A percentile compares a stretch with the other conserved stretches of the same genome.
Conservation (phyloP, 2,888 invertebrate genomes). For the Rutpela maculata region DNA sequence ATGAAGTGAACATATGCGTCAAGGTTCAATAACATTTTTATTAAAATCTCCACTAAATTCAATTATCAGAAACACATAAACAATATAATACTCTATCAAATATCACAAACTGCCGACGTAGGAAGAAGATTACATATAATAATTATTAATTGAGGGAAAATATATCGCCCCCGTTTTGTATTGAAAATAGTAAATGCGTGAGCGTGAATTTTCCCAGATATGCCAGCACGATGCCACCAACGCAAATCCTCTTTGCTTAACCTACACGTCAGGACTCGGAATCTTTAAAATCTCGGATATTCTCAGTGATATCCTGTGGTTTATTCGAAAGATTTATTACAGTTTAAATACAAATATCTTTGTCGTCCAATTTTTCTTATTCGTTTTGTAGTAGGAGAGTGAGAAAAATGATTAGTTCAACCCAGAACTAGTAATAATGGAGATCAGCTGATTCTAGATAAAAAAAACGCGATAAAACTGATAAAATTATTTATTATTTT, state of each 20-base stretch:
- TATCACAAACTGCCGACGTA: not conserved
- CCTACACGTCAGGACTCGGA: not conserved
- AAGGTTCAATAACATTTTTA: constrained; percentile 3
- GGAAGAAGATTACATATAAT: constrained; percentile 8
- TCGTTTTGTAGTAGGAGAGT: no score
- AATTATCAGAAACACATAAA: not conserved
- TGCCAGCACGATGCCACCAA: constrained; percentile 9
- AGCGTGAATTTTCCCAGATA: constrained; percentile 7
- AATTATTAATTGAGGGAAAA: not conserved
- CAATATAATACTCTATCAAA: not conserved
- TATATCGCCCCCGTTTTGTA: constrained; percentile 16
- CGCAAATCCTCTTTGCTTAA: constrained; percentile 8
- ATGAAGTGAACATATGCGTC: not conserved
- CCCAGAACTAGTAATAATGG: no score
- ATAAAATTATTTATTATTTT: no score
- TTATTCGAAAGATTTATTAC: not conserved
- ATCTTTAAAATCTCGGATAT: not conserved
- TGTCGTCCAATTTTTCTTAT: no score
- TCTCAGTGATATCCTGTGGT: not conserved
- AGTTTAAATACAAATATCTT: not conserved
- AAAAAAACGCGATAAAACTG: no score
- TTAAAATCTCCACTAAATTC: not conserved
- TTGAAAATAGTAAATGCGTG: constrained; percentile 9
- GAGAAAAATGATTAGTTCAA: no score
- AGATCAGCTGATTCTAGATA: no score